Base-by-base conservation (phyloP, 2,113 vertebrate species). In the Uria lomvia region DNA sequence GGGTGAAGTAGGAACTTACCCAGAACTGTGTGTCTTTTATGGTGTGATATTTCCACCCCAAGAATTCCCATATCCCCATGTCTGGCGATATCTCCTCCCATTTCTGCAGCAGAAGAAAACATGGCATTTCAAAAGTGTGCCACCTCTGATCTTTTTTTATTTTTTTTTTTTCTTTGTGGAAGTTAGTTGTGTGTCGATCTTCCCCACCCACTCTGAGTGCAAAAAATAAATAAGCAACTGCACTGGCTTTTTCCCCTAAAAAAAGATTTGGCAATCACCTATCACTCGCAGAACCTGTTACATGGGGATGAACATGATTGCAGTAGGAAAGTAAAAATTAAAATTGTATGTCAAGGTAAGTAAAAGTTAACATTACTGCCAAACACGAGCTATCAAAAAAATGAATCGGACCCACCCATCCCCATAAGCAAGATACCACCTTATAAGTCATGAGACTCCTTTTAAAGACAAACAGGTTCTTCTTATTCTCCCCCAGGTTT, bases 11-110 rank as follows among this genome's bases (percentile, higher is more conserved):
- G 83, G 66, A 95, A 62, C 26, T 75, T 88, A 7, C 17, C 42
- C 36, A 60, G 74, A 95, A 45, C 58, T 29, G 67, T 30, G 11
- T 73, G n/a, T 56, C 49, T 14, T 53, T 91, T 72, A 95, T 65
- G 98, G 98, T 99, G 98, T 97, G 98, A 98, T 98, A 94, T 93
- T 98, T 96, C 96, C 93, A 97, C 89, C 70, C 38, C 22, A 67
- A 95, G 70, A 84, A 95, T 99, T 99, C 98, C 97, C 98, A 97
- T 97, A 90, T 92, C 72, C 77, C 71, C 52, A 4, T 83, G 83
- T 90, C 77, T 66, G 95, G 83, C 60, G 90, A 84, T 88, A 88
- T 97, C 98, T 97, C 90, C 86, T 97, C 88, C 92, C 90, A 68
- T 95, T 98, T 98, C 58, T 86, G 24, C 94, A 97, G 96, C 45